These are phyloP conservation scores for Polyommatus iphigenia DNA, from an alignment of 2,888 invertebrate genomes.

Conservation along the genomic window DNA sequence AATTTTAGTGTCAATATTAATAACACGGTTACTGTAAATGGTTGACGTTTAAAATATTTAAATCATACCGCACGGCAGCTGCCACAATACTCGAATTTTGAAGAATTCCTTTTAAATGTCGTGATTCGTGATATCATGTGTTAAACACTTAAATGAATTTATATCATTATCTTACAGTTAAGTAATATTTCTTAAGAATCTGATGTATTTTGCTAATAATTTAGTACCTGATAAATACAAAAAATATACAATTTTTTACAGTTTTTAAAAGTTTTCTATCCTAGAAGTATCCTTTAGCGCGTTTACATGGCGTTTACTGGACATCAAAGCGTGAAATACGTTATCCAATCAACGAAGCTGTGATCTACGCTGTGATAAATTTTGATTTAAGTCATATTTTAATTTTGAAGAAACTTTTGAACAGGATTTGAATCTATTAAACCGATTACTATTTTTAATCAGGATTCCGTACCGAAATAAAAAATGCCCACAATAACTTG, in stretches of 20 bases:
- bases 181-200: neutral
- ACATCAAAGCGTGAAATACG: too few relatives aligned
- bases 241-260: neutral
- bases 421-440: too few relatives aligned
- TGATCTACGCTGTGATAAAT: too few relatives aligned
- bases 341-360: too few relatives aligned
- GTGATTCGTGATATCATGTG: neutral
- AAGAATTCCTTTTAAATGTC: neutral
- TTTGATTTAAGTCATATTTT: too few relatives aligned
- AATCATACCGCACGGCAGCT: slow-evolving; percentile 4
- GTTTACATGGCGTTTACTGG: too few relatives aligned
- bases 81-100: neutral
- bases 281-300: too few relatives aligned
- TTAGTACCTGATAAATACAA: neutral
- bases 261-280: too few relatives aligned
- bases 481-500: neutral
- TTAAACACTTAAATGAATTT: neutral
- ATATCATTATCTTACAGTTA: neutral
- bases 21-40: neutral
- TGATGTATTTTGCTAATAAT: neutral
- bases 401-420: too few relatives aligned
- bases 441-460: too few relatives aligned
- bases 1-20: slow-evolving; percentile 27
- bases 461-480: neutral
- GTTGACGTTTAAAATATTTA: slow-evolving; percentile 16